Percentiles rank a stretch among this genome's conserved stretches.
phyloP scores from a whole-genome alignment of 2,797 vertebrate species.

The Tinamus major region DNA sequence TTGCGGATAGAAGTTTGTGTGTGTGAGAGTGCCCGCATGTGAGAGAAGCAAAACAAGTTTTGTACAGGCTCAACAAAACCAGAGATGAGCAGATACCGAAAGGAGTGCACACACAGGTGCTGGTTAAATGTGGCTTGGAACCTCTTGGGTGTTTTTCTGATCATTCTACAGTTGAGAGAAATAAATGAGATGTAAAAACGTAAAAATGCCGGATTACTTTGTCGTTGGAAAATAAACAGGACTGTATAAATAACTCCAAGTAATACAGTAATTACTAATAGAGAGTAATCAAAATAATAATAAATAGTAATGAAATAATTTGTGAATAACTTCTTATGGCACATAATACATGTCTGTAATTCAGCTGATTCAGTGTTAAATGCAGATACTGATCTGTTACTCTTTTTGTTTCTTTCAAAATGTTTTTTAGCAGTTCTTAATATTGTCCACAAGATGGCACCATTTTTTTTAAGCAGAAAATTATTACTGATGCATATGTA shows the following conservation, averaged over 20 bases:
- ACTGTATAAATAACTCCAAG: background rate
- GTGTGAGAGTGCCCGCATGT: background rate
- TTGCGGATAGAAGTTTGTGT: background rate
- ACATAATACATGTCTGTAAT: background rate
- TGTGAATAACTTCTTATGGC: background rate
- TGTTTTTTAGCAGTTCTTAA: background rate
- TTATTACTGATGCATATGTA: background rate
- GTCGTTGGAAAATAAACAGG: background rate
- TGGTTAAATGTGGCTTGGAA: background rate
- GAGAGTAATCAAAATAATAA: no score
- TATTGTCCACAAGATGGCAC: constrained; percentile 67
- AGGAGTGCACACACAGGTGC: background rate
- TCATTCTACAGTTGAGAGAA: background rate
- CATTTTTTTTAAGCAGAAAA: background rate
- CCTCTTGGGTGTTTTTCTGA: background rate
- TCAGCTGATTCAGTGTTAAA: accelerated
- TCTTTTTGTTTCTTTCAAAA: background rate
- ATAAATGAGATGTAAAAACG: background rate
- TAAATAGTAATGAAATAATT: no score
- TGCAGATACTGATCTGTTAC: background rate
- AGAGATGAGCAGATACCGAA: background rate
- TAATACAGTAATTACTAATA: background rate
- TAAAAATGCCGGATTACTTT: background rate
- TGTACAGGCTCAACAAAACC: background rate
- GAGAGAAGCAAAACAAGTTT: background rate